Percentiles rank a stretch among this genome's conserved stretches.
phyloP scores from a whole-genome alignment of 2,888 invertebrate species.

The Gnatocerus cornutus region DNA sequence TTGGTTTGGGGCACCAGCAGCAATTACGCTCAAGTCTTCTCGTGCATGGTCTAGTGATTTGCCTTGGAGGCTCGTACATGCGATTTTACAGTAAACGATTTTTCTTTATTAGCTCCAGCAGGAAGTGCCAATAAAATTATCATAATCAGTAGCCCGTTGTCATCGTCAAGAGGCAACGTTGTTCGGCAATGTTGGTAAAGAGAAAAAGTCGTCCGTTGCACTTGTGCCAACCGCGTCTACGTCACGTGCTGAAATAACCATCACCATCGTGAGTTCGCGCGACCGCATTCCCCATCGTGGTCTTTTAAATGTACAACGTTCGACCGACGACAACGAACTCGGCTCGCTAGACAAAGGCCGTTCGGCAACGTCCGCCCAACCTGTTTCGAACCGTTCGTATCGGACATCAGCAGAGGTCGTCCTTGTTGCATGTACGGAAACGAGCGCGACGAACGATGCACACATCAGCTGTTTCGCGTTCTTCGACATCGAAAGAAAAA shows the following conservation, averaged over 20 bases:
- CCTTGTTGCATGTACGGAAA: constrained; percentile 41
- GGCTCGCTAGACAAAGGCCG: constrained; percentile 45
- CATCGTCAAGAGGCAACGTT: not conserved
- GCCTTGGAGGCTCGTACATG: not conserved
- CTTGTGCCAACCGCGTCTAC: constrained; percentile 17
- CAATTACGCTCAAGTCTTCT: not conserved
- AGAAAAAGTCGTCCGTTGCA: constrained; percentile 19
- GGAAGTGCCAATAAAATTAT: not conserved
- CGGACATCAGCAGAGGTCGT: constrained; percentile 46
- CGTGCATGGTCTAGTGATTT: not conserved
- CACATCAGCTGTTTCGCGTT: constrained; percentile 47
- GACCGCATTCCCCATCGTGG: constrained; percentile 34
- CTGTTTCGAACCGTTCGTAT: constrained; percentile 41
- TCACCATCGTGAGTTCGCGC: constrained; percentile 10
- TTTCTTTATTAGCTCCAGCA: not conserved
- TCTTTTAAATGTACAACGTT: constrained; percentile 35
- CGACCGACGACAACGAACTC: constrained; percentile 41
- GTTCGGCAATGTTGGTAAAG: not conserved
- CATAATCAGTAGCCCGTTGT: constrained; percentile 4
- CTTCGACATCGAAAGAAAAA: constrained; percentile 53
- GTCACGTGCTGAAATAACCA: constrained; percentile 26
- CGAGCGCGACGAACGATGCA: constrained; percentile 43
- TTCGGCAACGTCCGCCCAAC: constrained; percentile 44
- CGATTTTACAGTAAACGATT: constrained; percentile 1
- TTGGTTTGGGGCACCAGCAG: not conserved